phyloP scores from a whole-genome alignment of 1,140 invertebrate genomes.

The Drosophila neocordata region DNA sequence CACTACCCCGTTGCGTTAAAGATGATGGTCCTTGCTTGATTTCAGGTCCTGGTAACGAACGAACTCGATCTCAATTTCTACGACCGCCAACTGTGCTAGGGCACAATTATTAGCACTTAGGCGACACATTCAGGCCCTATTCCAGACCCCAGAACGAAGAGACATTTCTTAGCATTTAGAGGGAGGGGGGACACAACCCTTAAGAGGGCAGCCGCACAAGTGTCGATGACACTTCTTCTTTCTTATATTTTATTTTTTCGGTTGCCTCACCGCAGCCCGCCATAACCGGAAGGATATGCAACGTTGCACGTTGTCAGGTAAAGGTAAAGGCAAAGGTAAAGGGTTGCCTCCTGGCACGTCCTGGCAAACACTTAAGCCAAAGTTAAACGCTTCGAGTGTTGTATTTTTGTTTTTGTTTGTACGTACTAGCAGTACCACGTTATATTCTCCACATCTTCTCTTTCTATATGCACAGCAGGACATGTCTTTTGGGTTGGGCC shows the following conservation, averaged over 20 bases:
- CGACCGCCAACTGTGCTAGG: constrained; percentile 72
- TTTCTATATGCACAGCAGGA: constrained; percentile 60
- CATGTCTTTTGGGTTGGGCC: constrained; percentile 35
- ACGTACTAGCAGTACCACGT: constrained; percentile 5
- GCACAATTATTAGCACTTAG: constrained; percentile 80
- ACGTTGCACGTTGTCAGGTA: constrained; percentile 61
- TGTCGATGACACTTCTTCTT: constrained; percentile 78
- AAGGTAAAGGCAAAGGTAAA: constrained; percentile 16
- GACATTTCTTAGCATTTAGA: constrained; percentile 4
- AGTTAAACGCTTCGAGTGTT: constrained; percentile 78
- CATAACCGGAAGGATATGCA: constrained; percentile 55
- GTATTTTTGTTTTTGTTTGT: constrained; percentile 81
- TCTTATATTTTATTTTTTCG: constrained; percentile 17
- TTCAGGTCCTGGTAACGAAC: neutral
- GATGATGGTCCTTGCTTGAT: neutral
- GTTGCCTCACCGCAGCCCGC: constrained; percentile 49
- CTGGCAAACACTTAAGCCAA: constrained; percentile 79
- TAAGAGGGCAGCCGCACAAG: constrained; percentile 66
- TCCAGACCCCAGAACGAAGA: constrained; percentile 20
- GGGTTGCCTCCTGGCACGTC: constrained; percentile 53
- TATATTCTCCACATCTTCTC: constrained; percentile 36
- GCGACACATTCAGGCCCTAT: constrained; percentile 65
- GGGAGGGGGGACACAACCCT: constrained; percentile 62
- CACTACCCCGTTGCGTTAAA: neutral
- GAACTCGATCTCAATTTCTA: constrained; percentile 20